Base-by-base conservation (phyloP, 2,888 invertebrate species). In the Lucinisca nassula region DNA sequence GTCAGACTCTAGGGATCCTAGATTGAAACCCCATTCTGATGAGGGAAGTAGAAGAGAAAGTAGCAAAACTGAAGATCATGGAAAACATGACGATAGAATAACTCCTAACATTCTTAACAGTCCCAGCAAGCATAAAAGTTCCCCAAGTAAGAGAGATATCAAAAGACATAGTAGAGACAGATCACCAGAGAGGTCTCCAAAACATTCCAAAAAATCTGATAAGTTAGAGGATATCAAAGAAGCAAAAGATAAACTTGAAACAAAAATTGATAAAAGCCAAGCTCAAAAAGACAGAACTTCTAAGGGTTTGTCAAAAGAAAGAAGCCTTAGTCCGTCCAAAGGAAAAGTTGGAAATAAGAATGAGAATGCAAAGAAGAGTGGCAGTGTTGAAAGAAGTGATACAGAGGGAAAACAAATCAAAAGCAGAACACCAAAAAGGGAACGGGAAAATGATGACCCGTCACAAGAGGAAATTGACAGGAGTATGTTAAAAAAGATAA, bases 101-200 rank as follows among this genome's bases (percentile, higher is more conserved):
- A 58, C 35, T 27, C 55, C 76, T 3, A 27, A 73, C 27, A 79
- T 75, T 40, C 40, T 17, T 1, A 40, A 74, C 32, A 67, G 58
- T 32, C 79, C 79, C 24, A 27, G 21, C 24, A 61, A 72, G 45
- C 35, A 74, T 58, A 73, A 32, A 73, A 73, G 78, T 17, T 27
- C 27, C 40, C 49, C 51, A 40, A 32, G 77, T 51, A 40, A 70
- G 40, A 55, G 38, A 72, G 79, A 75, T 24, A 32, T n/a, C n/a
- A 81, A 80, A 67, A 49, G 70, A 35, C 40, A 24, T 14, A 40
- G 37, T 49, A 78, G 61, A 79, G 80, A 67, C 24, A 78, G 74
- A 67, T 67, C 67, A n/a, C 67, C 67, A 35, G 77, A 37, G n/a
- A n/a, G 14, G 61, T 32, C 55, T 58, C 58, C 77, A 3, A 77